Percentiles rank a stretch among this genome's conserved stretches.
These are phyloP conservation scores for Parus major DNA, from an alignment of 2,113 vertebrate genomes.

Conservation along the genomic window DNA sequence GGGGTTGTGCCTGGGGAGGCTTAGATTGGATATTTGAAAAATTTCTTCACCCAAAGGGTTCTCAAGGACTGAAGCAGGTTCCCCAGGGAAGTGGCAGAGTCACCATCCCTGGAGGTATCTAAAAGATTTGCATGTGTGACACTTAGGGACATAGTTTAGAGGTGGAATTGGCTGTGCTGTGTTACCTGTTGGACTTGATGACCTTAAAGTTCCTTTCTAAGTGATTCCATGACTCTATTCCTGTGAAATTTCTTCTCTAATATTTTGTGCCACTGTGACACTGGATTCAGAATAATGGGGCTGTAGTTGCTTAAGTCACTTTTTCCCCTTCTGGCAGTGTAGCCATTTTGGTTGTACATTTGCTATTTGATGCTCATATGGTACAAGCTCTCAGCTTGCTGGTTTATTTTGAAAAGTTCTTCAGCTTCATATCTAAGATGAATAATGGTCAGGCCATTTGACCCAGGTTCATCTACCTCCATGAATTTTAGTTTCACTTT, in stretches of 20 bases:
- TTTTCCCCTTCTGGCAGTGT: not conserved
- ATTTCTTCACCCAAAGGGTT: not conserved
- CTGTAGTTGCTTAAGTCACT: not conserved
- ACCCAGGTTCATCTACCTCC: not conserved
- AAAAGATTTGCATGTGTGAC: not conserved
- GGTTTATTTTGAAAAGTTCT: not conserved
- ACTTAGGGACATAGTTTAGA: not conserved
- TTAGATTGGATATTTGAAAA: not conserved
- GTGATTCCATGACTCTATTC: not conserved
- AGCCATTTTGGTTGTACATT: not conserved
- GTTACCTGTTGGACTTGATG: fast-evolving
- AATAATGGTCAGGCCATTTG: not conserved
- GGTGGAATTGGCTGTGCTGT: not conserved
- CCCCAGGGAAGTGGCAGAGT: not conserved
- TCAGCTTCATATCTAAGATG: not conserved
- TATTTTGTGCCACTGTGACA: not conserved
- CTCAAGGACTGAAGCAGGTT: not conserved
- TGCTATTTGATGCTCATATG: not conserved
- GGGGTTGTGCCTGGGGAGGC: not conserved
- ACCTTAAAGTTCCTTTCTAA: not conserved
- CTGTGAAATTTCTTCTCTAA: not conserved
- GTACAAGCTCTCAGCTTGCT: not conserved
- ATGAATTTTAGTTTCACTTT: not conserved
- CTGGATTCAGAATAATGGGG: not conserved
- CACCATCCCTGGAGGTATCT: not conserved